Percentiles rank a stretch among this genome's conserved stretches.
phyloP scores from a whole-genome alignment of 2,888 invertebrate species.

The Julus scandinavius region DNA sequence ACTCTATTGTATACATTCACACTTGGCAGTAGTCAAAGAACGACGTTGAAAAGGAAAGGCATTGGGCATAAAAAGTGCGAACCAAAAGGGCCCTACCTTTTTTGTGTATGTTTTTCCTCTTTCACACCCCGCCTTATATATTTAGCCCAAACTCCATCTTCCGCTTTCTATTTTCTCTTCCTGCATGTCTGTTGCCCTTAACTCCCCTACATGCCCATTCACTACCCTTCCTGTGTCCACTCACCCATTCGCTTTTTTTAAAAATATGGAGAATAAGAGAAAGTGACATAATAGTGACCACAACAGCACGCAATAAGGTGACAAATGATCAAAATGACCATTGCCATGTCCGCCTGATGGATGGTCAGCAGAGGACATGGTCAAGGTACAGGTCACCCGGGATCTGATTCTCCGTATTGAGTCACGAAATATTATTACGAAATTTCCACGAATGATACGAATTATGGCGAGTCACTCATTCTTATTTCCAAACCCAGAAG shows the following conservation, averaged over 20 bases:
- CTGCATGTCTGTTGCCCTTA: neutral
- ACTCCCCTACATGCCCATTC: neutral
- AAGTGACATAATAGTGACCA: constrained; percentile 37
- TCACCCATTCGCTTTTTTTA: constrained; percentile 24
- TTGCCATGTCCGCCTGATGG: constrained; percentile 2
- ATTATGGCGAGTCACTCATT: neutral
- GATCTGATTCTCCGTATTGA: neutral
- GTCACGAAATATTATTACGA: neutral
- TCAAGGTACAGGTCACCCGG: neutral
- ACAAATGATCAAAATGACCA: constrained; percentile 20
- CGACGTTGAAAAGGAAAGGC: neutral
- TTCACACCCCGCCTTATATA: neutral
- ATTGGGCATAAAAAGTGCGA: neutral
- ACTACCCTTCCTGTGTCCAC: neutral
- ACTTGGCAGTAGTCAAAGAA: neutral
- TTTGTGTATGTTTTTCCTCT: neutral
- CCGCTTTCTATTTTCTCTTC: constrained; percentile 37
- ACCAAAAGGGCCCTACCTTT: constrained; percentile 7
- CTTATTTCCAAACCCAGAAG: neutral
- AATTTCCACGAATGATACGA: neutral
- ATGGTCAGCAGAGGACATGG: neutral
- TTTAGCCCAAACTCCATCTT: neutral
- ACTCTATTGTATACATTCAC: neutral
- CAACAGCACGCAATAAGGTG: neutral
- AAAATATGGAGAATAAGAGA: neutral